These are phyloP conservation scores for Paramormyrops hopkinsi DNA, from an alignment of 2,797 vertebrate species.

Conservation along the genomic window DNA sequence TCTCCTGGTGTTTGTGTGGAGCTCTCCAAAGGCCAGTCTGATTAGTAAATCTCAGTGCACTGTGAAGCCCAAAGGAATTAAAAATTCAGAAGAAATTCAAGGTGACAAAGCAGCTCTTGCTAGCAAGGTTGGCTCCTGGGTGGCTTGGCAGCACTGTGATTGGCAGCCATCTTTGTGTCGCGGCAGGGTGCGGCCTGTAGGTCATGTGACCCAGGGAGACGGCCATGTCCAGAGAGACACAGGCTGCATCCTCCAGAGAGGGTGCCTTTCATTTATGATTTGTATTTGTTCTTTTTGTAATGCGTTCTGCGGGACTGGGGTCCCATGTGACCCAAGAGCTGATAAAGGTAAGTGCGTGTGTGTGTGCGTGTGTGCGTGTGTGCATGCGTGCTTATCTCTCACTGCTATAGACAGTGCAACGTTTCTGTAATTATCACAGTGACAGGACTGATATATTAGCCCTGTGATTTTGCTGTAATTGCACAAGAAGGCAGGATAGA, in stretches of 20 bases:
- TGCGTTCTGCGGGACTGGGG: constrained; percentile 38
- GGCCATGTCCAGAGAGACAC: not conserved
- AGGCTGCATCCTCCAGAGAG: not conserved
- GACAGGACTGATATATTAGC: not conserved
- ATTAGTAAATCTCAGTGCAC: not conserved
- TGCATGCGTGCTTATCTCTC: constrained; percentile 4
- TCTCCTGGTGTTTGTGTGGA: not conserved
- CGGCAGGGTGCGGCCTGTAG: not conserved
- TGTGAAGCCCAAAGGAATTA: not conserved
- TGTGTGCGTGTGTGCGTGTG: constrained; percentile 28
- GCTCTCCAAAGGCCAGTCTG: not conserved
- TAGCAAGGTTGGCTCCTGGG: not conserved
- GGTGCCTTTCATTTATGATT: constrained; percentile 28
- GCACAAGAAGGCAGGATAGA: not conserved
- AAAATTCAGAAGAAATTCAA: not conserved
- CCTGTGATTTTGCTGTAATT: not conserved
- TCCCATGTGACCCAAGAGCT: constrained; percentile 46
- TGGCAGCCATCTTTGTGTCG: not conserved
- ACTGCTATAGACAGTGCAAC: constrained; percentile 1
- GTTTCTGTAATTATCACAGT: not conserved
- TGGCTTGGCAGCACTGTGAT: not conserved
- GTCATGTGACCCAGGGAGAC: not conserved
- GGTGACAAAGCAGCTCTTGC: not conserved
- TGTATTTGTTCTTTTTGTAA: constrained; percentile 41
- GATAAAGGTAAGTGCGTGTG: constrained; percentile 63